Conservation (phyloP, 2,888 invertebrate genomes). For the Anorthoa munda region DNA sequence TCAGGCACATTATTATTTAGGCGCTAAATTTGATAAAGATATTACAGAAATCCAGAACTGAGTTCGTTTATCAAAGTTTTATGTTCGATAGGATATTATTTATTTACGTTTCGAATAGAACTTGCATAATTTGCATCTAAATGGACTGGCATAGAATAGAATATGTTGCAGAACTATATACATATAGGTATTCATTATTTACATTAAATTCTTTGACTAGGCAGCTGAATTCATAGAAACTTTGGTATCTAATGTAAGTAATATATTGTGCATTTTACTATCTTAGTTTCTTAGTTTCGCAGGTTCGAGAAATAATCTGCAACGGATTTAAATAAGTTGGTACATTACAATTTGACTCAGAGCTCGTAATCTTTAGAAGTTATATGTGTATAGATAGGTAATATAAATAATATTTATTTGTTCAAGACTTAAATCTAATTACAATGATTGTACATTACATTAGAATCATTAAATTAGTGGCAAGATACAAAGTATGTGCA, state of each 20-base stretch:
- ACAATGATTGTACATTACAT: too few relatives aligned
- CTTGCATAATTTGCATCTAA: background rate
- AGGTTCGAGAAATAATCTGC: background rate
- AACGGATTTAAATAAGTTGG: background rate
- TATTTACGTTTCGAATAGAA: slow-evolving; percentile 1
- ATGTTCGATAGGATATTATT: slow-evolving; percentile 4
- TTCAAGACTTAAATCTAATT: too few relatives aligned
- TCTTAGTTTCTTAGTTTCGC: background rate
- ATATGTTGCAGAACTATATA: slow-evolving; percentile 10
- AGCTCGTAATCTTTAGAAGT: background rate
- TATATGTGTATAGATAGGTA: too few relatives aligned
- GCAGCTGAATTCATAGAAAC: background rate
- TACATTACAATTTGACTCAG: too few relatives aligned
- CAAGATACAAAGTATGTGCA: too few relatives aligned
- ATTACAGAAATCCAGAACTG: slow-evolving; percentile 11
- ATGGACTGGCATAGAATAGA: slow-evolving; percentile 13
- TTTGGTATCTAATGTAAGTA: background rate
- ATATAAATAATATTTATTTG: too few relatives aligned
- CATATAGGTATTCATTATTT: background rate
- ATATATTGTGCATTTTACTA: background rate
- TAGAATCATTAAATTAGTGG: too few relatives aligned
- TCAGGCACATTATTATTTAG: slow-evolving; percentile 30
- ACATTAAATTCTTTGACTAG: background rate
- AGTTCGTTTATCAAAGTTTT: slow-evolving; percentile 3
- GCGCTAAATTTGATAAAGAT: slow-evolving; percentile 25